Evolutionary conservation across 2,797 vertebrate genomes (phyloP), one percentile per base, ranked within the genome.

Genomic region (Argyrosomus regius): DNA sequence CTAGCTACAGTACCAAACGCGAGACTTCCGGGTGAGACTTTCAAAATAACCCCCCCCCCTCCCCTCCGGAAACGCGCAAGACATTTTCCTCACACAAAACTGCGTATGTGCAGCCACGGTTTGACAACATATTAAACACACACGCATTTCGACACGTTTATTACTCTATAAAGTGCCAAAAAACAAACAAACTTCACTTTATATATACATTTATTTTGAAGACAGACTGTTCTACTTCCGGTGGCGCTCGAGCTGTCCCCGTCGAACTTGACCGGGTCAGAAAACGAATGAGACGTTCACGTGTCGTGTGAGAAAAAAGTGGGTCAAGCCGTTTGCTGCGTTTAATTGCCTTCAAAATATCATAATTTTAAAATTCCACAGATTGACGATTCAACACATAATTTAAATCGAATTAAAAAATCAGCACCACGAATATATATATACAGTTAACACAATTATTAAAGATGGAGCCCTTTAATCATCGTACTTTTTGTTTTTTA

Each of bases 311-410:
- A 45, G 13, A 45, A 14, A 61, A 88, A 90, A 89, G 49, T 91
- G 85, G 89, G 91, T 92, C 90, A 91, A 62, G n/a, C 70, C 75
- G 57, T 75, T 69, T 78, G 88, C 2, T 52, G 66, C 86, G 0
- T 90, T 89, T 0, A 82, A 0, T 0, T 14, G 3, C 28, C 11
- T 7, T 43, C 9, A 14, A 67, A 80, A 28, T 22, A 31, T 76
- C 3, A 4, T 0, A 22, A 13, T 13, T 49, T 1, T 10, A 2
- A 2, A 0, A 0, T 12, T 54, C 4, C 35, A 39, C 35, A 54
- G n/a, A 3, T 6, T 3, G 3, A 46, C 0, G 6, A 56, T 1
- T 1, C 1, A 16, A 17, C 2, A 39, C n/a, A 57, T n/a, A 0
- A 18, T 18, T 28, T 39, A 12, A 48, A 66, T 20, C 5, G 0